Evolutionary conservation across 2,797 vertebrate species (phyloP).

Genomic region (Cygnus olor): DNA sequence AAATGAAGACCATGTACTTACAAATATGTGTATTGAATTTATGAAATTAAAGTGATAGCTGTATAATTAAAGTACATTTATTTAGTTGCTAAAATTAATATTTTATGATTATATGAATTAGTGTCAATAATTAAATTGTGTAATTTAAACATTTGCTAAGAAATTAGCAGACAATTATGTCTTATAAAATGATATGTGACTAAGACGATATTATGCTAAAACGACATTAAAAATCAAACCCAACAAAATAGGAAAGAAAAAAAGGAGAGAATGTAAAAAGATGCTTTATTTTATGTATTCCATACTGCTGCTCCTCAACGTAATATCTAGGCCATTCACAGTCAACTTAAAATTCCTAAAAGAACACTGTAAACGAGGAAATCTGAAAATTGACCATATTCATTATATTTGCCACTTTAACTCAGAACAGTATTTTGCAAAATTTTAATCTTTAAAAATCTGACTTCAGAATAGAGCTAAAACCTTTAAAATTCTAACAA

Average conservation of each 20-base stretch:
- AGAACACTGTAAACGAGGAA: background rate
- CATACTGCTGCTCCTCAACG: background rate
- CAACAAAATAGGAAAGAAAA: background rate
- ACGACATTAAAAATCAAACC: background rate
- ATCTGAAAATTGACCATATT: background rate
- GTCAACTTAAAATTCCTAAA: background rate
- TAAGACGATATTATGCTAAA: background rate
- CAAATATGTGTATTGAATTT: background rate
- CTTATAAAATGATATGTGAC: background rate
- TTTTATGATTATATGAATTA: conserved; percentile 62
- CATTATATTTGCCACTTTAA: background rate
- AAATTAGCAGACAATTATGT: conserved; percentile 40
- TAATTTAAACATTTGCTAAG: conserved; percentile 53
- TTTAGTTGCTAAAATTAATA: conserved; percentile 46
- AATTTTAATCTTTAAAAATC: background rate
- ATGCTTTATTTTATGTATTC: background rate
- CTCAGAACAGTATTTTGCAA: background rate
- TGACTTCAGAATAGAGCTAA: background rate
- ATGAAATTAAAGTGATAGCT: conserved; percentile 28
- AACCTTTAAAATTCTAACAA: accelerated
- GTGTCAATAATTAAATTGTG: conserved; percentile 35
- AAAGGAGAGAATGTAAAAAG: background rate
- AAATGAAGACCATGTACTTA: background rate
- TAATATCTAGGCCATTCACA: background rate
- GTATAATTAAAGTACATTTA: conserved; percentile 46